Base-by-base conservation (phyloP, 2,797 vertebrate genomes). In the Xyrichtys novacula region DNA sequence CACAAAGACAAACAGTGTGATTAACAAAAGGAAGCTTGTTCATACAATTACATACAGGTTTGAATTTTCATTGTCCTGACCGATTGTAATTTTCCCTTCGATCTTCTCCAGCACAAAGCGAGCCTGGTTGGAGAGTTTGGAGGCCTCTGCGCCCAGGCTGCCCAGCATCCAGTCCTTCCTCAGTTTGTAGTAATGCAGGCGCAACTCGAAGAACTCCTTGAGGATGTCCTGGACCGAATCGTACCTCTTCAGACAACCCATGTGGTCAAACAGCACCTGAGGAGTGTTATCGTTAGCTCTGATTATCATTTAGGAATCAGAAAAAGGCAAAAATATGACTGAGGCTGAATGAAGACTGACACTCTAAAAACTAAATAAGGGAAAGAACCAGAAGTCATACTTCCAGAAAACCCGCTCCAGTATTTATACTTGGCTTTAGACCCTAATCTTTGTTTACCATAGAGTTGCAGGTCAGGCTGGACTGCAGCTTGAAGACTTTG, bases 201-300 rank as follows among this genome's bases (percentile, higher is more conserved):
- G 92, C 73, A 99, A 94, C 83, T 99, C 97, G 64, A 97, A 99
- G 92, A 99, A 99, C 88, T 99, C 97, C 89, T 95, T 96, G 75
- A 99, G 80, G 83, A 99, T 99, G 74, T 99, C 98, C 22, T 97
- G 96, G 46, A 99, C 97, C 0, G 97, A 97, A 71, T 99, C 98
- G 6, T 99, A 99, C 71, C 98, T 95, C 94, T 99, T 99, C 57
- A 99, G 63, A 88, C 98, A 99, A 23, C 98, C 98, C 97, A 99
- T 99, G 87, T 99, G 98, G 91, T 99, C 98, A 91, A 99, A 99
- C 22, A 99, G 93, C 91, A 99, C 98, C 98, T 99, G 39, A n/a
- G 23, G 28, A 54, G 0, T n/a, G n/a, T n/a, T n/a, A n/a, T n/a
- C n/a, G n/a, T n/a, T n/a, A n/a, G n/a, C n/a, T n/a, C n/a, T n/a